Evolutionary conservation across 2,888 invertebrate genomes (phyloP).

Genomic region (Scotopteryx bipunctaria): DNA sequence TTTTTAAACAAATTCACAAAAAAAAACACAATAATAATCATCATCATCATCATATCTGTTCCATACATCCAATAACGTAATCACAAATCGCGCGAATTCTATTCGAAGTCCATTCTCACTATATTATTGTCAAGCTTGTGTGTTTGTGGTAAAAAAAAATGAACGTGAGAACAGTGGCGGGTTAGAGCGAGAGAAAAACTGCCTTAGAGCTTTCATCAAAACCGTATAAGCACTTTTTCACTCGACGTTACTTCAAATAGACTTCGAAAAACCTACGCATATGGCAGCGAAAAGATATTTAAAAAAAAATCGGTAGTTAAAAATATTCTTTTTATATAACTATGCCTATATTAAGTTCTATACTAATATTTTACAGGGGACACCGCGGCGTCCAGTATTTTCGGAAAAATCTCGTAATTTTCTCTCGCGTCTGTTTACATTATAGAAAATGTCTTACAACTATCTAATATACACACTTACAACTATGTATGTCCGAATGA

Average conservation of each 20-base stretch:
- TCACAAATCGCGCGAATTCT: constrained; percentile 28
- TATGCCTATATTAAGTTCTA: constrained; percentile 55
- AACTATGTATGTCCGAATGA: constrained; percentile 52
- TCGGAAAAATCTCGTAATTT: constrained; percentile 35
- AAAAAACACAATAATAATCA: constrained; percentile 19
- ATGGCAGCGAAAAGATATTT: constrained; percentile 65
- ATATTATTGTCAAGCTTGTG: constrained; percentile 40
- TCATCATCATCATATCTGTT: constrained; percentile 17
- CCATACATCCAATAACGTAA: constrained; percentile 25
- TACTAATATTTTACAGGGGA: constrained; percentile 72
- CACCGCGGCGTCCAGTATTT: constrained; percentile 26
- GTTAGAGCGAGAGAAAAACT: constrained; percentile 17
- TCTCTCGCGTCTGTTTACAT: constrained; percentile 23
- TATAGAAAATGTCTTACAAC: constrained; percentile 60
- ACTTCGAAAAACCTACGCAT: constrained; percentile 63
- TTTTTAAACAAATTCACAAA: constrained; percentile 26
- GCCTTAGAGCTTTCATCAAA: constrained; percentile 28
- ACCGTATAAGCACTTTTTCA: constrained; percentile 28
- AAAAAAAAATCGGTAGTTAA: constrained; percentile 57
- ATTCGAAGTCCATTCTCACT: constrained; percentile 33
- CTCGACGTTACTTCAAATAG: constrained; percentile 45
- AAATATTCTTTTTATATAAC: constrained; percentile 74
- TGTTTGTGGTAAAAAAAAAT: constrained; percentile 19
- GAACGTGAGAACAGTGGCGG: constrained; percentile 20
- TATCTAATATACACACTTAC: constrained; percentile 69